These are phyloP conservation scores for Acronicta alni DNA, from an alignment of 2,888 invertebrate genomes.

Conservation along the genomic window DNA sequence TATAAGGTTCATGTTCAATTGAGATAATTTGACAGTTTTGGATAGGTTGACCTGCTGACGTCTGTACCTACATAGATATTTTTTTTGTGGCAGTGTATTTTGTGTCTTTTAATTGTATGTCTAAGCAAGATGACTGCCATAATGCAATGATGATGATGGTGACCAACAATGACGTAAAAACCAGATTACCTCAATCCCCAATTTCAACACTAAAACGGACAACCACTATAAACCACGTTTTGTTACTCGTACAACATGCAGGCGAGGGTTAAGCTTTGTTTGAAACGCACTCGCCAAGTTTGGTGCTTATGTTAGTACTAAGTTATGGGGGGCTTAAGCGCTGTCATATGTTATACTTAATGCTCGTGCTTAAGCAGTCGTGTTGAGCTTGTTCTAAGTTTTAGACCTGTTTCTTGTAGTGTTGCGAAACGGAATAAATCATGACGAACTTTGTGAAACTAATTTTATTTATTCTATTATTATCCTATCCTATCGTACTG, in stretches of 20 bases:
- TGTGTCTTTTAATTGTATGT: too few relatives aligned
- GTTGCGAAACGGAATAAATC: too few relatives aligned
- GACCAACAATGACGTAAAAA: conserved; percentile 8
- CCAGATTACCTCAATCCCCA: conserved; percentile 36
- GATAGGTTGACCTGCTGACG: too few relatives aligned
- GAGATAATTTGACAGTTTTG: too few relatives aligned
- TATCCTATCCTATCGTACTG: too few relatives aligned
- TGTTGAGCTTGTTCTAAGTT: conserved; percentile 17
- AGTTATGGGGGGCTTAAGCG: conserved; percentile 54
- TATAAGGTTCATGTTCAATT: too few relatives aligned
- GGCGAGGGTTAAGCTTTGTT: conserved; percentile 50
- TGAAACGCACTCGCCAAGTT: conserved; percentile 50
- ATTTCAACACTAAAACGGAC: conserved; percentile 29
- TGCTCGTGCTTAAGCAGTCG: conserved; percentile 26
- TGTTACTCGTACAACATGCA: conserved; percentile 56
- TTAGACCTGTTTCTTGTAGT: not conserved
- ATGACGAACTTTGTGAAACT: too few relatives aligned
- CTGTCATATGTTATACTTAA: conserved; percentile 53
- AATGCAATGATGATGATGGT: too few relatives aligned
- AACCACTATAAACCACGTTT: conserved; percentile 47
- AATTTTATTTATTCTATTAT: too few relatives aligned
- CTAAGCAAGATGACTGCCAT: too few relatives aligned
- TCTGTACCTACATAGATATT: too few relatives aligned
- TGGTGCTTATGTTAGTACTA: conserved; percentile 41
- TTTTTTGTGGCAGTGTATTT: too few relatives aligned